Base-by-base conservation (phyloP, 35 echinoderm and acorn worm species). In the Holothuria glaberrima region DNA sequence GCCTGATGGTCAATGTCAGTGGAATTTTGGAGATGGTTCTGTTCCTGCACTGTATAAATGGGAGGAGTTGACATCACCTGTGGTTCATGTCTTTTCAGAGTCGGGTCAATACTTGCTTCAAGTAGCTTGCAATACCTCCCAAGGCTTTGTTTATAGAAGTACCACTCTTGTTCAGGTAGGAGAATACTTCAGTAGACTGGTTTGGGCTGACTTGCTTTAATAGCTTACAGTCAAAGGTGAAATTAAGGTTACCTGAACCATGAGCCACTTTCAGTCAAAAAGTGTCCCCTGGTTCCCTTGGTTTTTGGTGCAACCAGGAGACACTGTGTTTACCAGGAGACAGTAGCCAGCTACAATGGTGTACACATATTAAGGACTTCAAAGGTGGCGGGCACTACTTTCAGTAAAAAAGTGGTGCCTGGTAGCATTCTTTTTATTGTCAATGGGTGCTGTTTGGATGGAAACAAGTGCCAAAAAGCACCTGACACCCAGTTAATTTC, bases 111-210 rank as follows among this genome's bases (percentile, higher is more conserved):
- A 78, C 50, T 78, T 48, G 10, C 38, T 78, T 48, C 44, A 48
- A 17, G 6, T 50, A 48, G n/a, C 74, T 24, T 78, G 74, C 44
- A 48, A 5, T 7, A 78, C 74, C 7, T 24, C 36, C 9, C 38
- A 35, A n/a, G 74, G 74, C 6, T 19, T 24, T 41, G 36, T 41
- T 28, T 10, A 12, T 9, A 41, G 50, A 48, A 28, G 50, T 50
- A 22, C 36, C 50, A 25, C 50, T 50, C 20, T 35, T 26, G 74
- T 78, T 21, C 74, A 78, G 74, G 74, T 78, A 48, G 20, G 74
- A 29, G 12, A 69, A 21, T 14, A 12, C 25, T 25, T 27, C 25
- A n/a, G 5, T 66, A 9, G 63, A 66, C 2, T 27, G 0, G 10
- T 69, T 69, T 1, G 6, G 6, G 22, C 66, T 41, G 17, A 21